Evolutionary conservation across 1,140 invertebrate species (phyloP).

Genomic region (Mercenaria mercenaria): DNA sequence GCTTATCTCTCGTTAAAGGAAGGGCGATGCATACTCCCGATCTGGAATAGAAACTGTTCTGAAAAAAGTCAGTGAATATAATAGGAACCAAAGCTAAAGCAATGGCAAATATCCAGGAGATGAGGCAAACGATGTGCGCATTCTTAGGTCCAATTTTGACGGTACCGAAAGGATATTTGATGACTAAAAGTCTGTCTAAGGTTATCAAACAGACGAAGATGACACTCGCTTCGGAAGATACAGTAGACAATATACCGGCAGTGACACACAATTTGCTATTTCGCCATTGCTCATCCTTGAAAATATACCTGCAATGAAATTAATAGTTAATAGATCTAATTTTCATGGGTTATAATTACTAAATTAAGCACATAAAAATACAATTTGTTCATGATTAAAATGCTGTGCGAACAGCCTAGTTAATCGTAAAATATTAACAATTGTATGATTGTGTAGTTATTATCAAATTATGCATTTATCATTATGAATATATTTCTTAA

Average conservation of each 20-base stretch:
- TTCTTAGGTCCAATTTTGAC: constrained; percentile 36
- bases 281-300: constrained; percentile 73
- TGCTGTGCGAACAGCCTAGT: neutral
- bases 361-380: neutral
- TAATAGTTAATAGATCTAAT: too few relatives aligned
- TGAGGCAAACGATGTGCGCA: constrained; percentile 15
- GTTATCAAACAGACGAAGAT: constrained; percentile 77
- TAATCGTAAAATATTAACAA: neutral
- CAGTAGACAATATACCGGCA: constrained; percentile 77
- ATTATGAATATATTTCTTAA: neutral
- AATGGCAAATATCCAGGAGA: constrained; percentile 67
- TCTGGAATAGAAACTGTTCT: constrained; percentile 66
- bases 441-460: neutral
- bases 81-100: constrained; percentile 67
- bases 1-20: constrained; percentile 43
- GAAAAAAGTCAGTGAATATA: constrained; percentile 48
- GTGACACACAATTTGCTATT: constrained; percentile 71
- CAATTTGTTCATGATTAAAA: neutral
- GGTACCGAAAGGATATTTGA: constrained; percentile 77
- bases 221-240: constrained; percentile 76
- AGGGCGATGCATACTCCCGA: constrained; percentile 71
- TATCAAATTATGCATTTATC: neutral
- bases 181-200: constrained; percentile 75
- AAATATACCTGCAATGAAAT: constrained; percentile 68
- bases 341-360: neutral